Evolutionary conservation across 2,797 vertebrate species (phyloP).

Genomic region (Pteronotus mesoamericanus): DNA sequence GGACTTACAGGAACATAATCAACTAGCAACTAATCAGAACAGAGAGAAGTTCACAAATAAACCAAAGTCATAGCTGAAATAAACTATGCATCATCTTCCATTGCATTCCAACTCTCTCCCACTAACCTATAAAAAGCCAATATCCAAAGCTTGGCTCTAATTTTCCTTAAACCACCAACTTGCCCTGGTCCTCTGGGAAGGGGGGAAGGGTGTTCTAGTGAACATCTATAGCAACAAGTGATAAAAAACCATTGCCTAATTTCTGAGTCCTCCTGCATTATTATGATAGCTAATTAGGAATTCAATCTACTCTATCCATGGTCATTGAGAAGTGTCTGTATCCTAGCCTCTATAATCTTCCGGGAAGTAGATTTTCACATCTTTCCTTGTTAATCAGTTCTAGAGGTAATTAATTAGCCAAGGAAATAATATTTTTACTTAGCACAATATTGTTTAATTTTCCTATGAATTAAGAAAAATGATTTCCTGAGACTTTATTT

Average conservation of each 20-base stretch:
- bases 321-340: not conserved
- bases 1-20: not conserved
- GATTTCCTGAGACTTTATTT: not conserved
- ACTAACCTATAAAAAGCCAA: not conserved
- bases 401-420: not conserved
- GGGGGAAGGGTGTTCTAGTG: not conserved
- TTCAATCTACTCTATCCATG: not conserved
- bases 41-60: not conserved
- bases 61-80: not conserved
- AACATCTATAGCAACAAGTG: not conserved
- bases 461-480: not conserved
- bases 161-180: not conserved
- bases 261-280: not conserved
- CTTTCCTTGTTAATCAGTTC: not conserved
- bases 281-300: not conserved
- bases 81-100: not conserved
- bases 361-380: not conserved
- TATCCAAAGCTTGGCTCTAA: not conserved
- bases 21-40: not conserved
- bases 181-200: not conserved
- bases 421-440: not conserved
- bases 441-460: not conserved
- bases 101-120: not conserved
- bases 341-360: not conserved
- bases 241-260: not conserved